Evolutionary conservation across 2,888 invertebrate genomes (phyloP).

Genomic region (Ischnura elegans): DNA sequence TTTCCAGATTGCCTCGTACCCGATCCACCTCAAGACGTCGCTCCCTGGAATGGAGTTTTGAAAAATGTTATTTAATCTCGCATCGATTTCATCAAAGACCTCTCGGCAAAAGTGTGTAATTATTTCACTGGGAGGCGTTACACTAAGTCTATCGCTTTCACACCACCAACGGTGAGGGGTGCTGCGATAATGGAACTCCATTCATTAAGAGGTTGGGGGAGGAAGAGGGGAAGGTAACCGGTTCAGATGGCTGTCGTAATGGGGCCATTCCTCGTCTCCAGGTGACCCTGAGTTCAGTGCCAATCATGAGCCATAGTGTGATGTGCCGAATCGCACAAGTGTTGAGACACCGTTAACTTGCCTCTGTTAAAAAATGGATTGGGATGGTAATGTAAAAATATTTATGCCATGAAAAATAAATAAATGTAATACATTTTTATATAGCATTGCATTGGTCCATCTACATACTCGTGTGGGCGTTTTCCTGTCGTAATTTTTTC

Average conservation of each 20-base stretch:
- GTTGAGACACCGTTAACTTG: no score
- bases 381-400: no score
- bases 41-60: not conserved
- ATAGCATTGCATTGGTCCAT: no score
- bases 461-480: no score
- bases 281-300: not conserved
- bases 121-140: not conserved
- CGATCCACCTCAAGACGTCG: not conserved
- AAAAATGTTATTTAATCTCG: slow-evolving; percentile 27
- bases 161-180: not conserved
- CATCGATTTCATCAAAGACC: slow-evolving; percentile 18
- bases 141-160: not conserved
- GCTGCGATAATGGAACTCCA: not conserved
- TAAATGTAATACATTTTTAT: no score
- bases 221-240: not conserved
- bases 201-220: not conserved
- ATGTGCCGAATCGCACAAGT: no score
- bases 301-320: not conserved
- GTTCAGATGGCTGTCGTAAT: not conserved
- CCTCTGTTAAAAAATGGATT: no score
- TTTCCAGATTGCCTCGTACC: not conserved
- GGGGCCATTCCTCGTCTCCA: not conserved
- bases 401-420: no score
- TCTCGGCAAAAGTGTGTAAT: slow-evolving; percentile 14
- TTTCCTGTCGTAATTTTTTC: no score